Evolutionary conservation across 1,140 invertebrate species (phyloP).

Genomic region (Zaprionus tsacasi): DNA sequence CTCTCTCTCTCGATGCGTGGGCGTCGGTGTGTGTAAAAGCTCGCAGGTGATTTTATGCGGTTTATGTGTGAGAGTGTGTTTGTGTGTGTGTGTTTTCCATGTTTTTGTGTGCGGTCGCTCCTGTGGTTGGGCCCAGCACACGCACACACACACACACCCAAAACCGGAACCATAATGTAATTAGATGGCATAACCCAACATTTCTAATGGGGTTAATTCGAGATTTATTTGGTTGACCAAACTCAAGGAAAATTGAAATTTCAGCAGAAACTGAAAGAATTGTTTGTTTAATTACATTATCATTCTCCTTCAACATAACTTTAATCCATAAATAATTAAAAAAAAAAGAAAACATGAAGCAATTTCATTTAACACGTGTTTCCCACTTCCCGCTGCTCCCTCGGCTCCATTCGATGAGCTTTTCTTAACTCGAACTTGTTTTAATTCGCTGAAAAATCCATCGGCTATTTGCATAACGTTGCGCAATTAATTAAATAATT

Average conservation of each 20-base stretch:
- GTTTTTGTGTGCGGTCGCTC: conserved; percentile 6
- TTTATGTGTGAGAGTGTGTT: conserved; percentile 33
- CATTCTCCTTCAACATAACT: not conserved
- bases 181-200: conserved; percentile 29
- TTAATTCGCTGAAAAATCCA: too few species aligned
- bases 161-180: conserved; percentile 28
- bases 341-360: not conserved
- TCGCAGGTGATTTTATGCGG: conserved; percentile 58
- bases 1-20: conserved; percentile 12
- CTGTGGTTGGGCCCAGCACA: not conserved
- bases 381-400: not conserved
- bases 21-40: conserved; percentile 39
- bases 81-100: not conserved
- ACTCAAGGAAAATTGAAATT: conserved; percentile 2
- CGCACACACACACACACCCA: not conserved
- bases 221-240: conserved; percentile 43
- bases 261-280: too few species aligned
- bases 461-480: conserved; percentile 57
- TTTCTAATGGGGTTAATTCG: conserved; percentile 42
- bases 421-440: too few species aligned
- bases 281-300: conserved; percentile 11
- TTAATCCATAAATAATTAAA: conserved; percentile 27
- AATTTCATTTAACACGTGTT: conserved; percentile 18
- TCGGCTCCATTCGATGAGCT: not conserved
- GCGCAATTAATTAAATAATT: conserved; percentile 68